Percentiles rank a stretch among this genome's conserved stretches.
phyloP scores from a whole-genome alignment of 2,113 vertebrate genomes.

The Leptobrachium ailaonicum region DNA sequence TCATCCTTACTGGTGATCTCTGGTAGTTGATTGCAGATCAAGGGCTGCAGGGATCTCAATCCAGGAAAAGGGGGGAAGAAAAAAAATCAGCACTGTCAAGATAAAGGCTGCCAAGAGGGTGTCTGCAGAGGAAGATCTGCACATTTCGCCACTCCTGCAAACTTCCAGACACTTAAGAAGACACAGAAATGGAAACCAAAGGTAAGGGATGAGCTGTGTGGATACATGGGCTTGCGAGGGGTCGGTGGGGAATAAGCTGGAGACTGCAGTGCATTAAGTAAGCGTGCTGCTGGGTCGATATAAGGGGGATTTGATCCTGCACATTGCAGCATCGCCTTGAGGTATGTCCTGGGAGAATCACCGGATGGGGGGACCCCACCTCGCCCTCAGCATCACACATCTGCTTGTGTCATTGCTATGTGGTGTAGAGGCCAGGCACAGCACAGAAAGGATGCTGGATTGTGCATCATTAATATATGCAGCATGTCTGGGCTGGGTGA shows the following conservation, averaged over 20 bases:
- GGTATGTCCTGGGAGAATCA: conserved; percentile 54
- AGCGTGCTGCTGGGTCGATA: conserved; percentile 56
- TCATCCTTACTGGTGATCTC: conserved; percentile 52
- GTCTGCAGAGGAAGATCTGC: conserved; percentile 35
- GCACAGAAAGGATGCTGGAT: conserved; percentile 44
- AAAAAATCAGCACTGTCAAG: conserved; percentile 35
- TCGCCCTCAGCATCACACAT: conserved; percentile 13
- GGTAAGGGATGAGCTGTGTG: conserved; percentile 61
- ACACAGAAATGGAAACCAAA: conserved; percentile 80
- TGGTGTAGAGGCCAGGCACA: conserved; percentile 21
- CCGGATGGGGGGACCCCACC: conserved; percentile 28
- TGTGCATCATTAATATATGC: conserved; percentile 48
- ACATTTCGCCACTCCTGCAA: conserved; percentile 68
- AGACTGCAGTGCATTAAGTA: conserved; percentile 66
- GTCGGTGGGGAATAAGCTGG: conserved; percentile 45
- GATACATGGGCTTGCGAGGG: conserved; percentile 47
- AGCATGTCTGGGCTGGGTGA: conserved; percentile 47
- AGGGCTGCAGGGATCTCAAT: conserved; percentile 63
- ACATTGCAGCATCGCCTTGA: conserved; percentile 63
- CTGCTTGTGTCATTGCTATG: conserved; percentile 38
- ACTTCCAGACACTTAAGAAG: conserved; percentile 64
- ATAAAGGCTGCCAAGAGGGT: conserved; percentile 52
- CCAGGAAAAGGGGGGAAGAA: conserved; percentile 56
- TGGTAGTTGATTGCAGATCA: conserved; percentile 67
- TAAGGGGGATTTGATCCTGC: conserved; percentile 56